Percentiles rank a stretch among this genome's conserved stretches.
phyloP scores from a whole-genome alignment of 2,113 vertebrate species.

The Fukomys damarensis region DNA sequence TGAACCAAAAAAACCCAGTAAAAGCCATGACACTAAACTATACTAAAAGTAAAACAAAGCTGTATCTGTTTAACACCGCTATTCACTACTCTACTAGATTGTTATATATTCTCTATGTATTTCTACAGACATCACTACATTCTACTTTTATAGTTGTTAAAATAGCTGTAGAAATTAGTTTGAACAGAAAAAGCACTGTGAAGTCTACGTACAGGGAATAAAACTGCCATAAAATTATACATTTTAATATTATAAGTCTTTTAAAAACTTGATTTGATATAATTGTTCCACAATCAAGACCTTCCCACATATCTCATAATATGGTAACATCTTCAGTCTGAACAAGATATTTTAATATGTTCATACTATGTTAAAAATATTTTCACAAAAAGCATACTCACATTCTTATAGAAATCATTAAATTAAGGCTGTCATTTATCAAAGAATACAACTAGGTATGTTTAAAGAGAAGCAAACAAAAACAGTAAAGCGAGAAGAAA shows the following conservation, averaged over 20 bases:
- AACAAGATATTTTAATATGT: constrained; percentile 36
- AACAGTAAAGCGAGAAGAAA: constrained; percentile 41
- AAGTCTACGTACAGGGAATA: not conserved
- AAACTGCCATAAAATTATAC: constrained; percentile 26
- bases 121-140: not conserved
- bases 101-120: not conserved
- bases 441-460: constrained; percentile 36
- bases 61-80: not conserved
- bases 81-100: not conserved
- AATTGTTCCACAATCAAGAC: not conserved
- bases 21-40: not conserved
- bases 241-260: constrained; percentile 11
- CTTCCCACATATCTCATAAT: constrained; percentile 15
- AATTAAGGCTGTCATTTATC: constrained; percentile 44
- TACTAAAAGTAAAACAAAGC: not conserved
- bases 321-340: not conserved
- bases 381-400: constrained; percentile 57
- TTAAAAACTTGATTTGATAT: not conserved
- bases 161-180: not conserved
- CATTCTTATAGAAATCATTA: constrained; percentile 47
- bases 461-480: constrained; percentile 36
- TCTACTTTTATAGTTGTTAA: constrained; percentile 25
- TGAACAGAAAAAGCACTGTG: not conserved
- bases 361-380: constrained; percentile 30
- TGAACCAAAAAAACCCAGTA: not conserved